Percentiles rank a stretch among this genome's conserved stretches.
Evolutionary conservation across 2,888 invertebrate genomes (phyloP).

Genomic region (Mechanitis messenoides): DNA sequence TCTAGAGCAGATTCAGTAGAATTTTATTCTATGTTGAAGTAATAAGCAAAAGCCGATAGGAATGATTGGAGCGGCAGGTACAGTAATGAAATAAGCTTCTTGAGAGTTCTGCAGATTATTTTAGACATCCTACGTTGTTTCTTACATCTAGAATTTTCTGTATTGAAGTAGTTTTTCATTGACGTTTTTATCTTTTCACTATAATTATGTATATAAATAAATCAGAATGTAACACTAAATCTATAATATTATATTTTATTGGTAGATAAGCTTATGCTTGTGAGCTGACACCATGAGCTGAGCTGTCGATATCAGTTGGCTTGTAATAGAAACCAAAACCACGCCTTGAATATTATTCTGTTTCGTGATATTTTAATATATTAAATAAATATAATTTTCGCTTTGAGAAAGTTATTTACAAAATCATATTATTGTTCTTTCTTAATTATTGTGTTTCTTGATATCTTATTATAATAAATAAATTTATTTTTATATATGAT

Average conservation of each 20-base stretch:
- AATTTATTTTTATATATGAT: too few relatives aligned
- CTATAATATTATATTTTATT: not conserved
- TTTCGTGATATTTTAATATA: slow-evolving; percentile 8
- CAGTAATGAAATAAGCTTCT: slow-evolving; percentile 24
- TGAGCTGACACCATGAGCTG: slow-evolving; percentile 22
- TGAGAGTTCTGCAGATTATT: slow-evolving; percentile 1
- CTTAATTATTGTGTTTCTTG: slow-evolving; percentile 12
- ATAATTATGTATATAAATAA: not conserved
- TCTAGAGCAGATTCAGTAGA: slow-evolving; percentile 10
- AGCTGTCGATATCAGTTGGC: slow-evolving; percentile 36
- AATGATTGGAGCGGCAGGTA: slow-evolving; percentile 10
- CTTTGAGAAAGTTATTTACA: too few relatives aligned
- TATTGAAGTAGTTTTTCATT: too few relatives aligned
- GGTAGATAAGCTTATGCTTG: slow-evolving; percentile 5
- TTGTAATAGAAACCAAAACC: slow-evolving; percentile 35
- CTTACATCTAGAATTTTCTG: too few relatives aligned
- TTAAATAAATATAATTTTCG: not conserved
- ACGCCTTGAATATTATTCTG: slow-evolving; percentile 29
- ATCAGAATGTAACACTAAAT: not conserved
- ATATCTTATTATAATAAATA: not conserved
- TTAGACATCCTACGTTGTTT: not conserved
- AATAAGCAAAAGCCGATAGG: slow-evolving; percentile 34
- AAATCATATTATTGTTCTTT: too few relatives aligned
- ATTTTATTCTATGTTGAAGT: slow-evolving; percentile 23
- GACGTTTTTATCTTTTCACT: too few relatives aligned